phyloP scores from a whole-genome alignment of 2,113 vertebrate genomes.

The Callithrix jacchus region DNA sequence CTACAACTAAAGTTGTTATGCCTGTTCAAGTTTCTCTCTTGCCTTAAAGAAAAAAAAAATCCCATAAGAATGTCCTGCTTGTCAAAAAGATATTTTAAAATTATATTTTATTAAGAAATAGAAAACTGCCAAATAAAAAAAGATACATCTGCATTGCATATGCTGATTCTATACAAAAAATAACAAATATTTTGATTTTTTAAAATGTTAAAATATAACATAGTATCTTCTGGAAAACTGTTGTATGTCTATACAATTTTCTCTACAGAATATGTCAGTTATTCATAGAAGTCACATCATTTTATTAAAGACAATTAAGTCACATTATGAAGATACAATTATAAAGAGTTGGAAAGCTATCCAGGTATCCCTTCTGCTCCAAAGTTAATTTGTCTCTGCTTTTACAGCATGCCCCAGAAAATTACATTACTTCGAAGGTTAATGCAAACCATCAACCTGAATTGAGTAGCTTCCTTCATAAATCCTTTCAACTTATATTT shows the following conservation, averaged over 20 bases:
- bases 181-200: not conserved
- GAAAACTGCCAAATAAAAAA: not conserved
- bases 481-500: slow-evolving; percentile 15
- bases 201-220: not conserved
- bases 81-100: not conserved
- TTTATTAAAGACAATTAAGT: slow-evolving; percentile 37
- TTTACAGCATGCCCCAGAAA: not conserved
- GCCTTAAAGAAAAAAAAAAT: not conserved
- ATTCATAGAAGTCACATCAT: not conserved
- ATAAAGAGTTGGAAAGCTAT: slow-evolving; percentile 14
- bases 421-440: not conserved
- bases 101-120: not conserved
- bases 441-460: not conserved
- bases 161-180: not conserved
- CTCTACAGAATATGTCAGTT: not conserved
- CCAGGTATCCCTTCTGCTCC: not conserved
- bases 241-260: not conserved
- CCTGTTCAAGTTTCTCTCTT: not conserved
- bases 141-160: not conserved
- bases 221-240: not conserved
- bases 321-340: not conserved
- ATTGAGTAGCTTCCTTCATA: slow-evolving; percentile 30
- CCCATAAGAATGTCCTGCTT: not conserved
- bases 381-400: slow-evolving; percentile 22
- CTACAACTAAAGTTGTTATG: not conserved